Percentiles rank a stretch among this genome's conserved stretches.
Evolutionary conservation across 1,140 invertebrate genomes (phyloP).

Genomic region (Cepaea nemoralis): DNA sequence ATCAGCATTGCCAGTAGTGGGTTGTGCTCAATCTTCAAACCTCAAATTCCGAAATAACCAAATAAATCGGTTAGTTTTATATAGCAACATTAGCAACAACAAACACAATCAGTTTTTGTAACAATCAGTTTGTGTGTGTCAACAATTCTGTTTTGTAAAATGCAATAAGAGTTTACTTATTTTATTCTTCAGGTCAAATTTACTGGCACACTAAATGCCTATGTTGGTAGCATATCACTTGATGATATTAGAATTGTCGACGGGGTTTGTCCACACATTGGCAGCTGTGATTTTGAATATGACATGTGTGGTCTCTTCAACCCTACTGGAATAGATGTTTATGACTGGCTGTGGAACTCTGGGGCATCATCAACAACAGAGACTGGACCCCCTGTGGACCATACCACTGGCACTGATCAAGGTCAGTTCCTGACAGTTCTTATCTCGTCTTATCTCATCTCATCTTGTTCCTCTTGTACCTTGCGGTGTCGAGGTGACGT

Average conservation of each 20-base stretch:
- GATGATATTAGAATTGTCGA: conserved; percentile 62
- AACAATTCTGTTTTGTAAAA: too few species aligned
- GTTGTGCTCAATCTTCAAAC: too few species aligned
- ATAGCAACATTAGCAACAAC: too few species aligned
- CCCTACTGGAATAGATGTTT: conserved; percentile 50
- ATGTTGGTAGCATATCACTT: conserved; percentile 67
- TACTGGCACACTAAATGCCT: conserved; percentile 62
- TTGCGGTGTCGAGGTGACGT: too few species aligned
- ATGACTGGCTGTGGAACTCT: conserved; percentile 66
- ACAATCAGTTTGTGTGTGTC: too few species aligned
- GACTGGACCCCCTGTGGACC: conserved; percentile 65
- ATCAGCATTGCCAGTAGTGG: too few species aligned
- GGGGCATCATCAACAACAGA: conserved; percentile 56
- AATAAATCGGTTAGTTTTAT: too few species aligned
- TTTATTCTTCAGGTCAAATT: conserved; percentile 59
- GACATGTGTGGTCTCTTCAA: conserved; percentile 66
- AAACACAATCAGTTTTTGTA: too few species aligned
- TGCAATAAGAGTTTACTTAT: background rate
- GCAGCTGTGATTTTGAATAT: conserved; percentile 67
- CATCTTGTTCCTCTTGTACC: too few species aligned
- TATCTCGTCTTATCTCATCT: too few species aligned
- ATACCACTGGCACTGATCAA: conserved; percentile 62
- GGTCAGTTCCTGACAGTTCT: conserved; percentile 47
- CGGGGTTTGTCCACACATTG: conserved; percentile 54
- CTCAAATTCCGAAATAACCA: too few species aligned